Evolutionary conservation across 2,113 vertebrate genomes (phyloP), one percentile per base, ranked within the genome.

Genomic region (Mixornis gularis): DNA sequence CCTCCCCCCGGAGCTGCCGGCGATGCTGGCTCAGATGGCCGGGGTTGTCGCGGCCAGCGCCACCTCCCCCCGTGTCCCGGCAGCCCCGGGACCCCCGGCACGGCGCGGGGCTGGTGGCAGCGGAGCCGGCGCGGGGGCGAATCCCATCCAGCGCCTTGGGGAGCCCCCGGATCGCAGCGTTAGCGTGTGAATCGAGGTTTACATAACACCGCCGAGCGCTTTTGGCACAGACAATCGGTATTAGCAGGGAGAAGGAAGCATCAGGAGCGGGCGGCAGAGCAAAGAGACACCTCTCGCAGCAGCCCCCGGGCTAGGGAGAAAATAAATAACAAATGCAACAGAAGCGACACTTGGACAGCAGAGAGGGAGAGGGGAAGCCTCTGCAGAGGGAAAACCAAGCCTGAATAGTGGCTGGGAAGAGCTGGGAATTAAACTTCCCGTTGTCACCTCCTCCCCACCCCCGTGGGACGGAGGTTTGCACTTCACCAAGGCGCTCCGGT

Each of bases 181-280:
- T 88, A 96, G 91, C 0, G 14, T 69, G 96, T 7, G 91, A 95
- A 91, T 95, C 82, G n/a, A 95, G 87, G 95, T 95, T 96, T 96
- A 93, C 94, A 94, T 95, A 88, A 95, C 96, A 93, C 95, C 76
- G 8, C 40, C 53, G 14, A 78, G 49, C 0, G 53, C 62, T 92
- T 74, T 93, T 95, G 94, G 92, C 95, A 96, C 82, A 56, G 60
- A 91, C 93, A 92, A 95, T 92, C 38, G 91, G 46, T 80, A 85
- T 83, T 69, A 92, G 87, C 62, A 3, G 85, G 89, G 93, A n/a
- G 32, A 88, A 64, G 3, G 81, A 88, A 84, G 90, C 76, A 92
- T 85, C 91, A 69, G 91, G 90, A 94, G 85, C 64, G 90, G 90
- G 13, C 92, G 27, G 62, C 80, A 6, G 76, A 93, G 94, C 90